Evolutionary conservation across 2,888 invertebrate genomes (phyloP).

Genomic region (Athalia circularis): DNA sequence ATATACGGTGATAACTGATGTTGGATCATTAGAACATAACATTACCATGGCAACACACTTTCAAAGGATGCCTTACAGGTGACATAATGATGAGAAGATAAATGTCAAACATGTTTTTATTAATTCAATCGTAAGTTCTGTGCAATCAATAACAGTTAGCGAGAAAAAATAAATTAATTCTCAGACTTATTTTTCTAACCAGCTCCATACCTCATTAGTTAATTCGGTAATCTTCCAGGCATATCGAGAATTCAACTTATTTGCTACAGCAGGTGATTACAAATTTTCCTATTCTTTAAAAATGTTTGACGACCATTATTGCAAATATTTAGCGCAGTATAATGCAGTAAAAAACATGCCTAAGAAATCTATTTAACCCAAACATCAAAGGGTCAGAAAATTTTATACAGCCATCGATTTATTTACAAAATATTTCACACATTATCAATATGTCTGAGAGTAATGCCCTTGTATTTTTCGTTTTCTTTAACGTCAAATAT

Average conservation of each 20-base stretch:
- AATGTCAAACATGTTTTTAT: background rate
- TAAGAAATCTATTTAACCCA: background rate
- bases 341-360: background rate
- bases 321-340: background rate
- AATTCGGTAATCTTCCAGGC: too few species aligned
- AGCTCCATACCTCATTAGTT: background rate
- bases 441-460: too few species aligned
- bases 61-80: background rate
- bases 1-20: background rate
- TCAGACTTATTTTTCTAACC: background rate
- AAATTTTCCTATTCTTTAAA: background rate
- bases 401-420: too few species aligned
- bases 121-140: background rate
- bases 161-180: conserved; percentile 1
- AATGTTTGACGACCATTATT: background rate
- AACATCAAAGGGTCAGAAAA: too few species aligned
- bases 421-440: too few species aligned
- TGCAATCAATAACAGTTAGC: conserved; percentile 1
- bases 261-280: too few species aligned
- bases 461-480: too few species aligned
- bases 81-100: background rate
- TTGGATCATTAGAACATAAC: conserved; percentile 9
- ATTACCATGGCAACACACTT: background rate
- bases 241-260: too few species aligned
- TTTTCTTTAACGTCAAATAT: too few species aligned